Conservation (phyloP, 2,113 vertebrate genomes). For the Rallus limicola region DNA sequence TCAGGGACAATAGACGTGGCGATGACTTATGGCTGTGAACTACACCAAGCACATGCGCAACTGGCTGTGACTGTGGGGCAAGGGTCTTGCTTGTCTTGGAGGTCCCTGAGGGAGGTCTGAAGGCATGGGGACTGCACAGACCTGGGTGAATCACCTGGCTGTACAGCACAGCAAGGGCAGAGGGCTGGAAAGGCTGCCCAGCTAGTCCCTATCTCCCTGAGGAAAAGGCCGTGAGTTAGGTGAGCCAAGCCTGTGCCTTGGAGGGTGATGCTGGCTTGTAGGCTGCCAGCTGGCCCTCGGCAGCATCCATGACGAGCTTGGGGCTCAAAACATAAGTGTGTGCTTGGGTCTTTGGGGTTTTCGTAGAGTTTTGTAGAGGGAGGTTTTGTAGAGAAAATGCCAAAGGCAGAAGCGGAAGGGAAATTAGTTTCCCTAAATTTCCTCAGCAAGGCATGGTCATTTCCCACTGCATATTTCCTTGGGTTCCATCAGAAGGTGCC, state of each 20-base stretch:
- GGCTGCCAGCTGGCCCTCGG: not conserved
- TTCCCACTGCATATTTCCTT: not conserved
- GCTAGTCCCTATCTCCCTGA: not conserved
- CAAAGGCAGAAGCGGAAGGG: not conserved
- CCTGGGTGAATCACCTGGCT: not conserved
- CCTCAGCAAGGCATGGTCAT: not conserved
- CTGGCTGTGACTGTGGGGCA: not conserved
- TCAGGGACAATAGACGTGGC: not conserved
- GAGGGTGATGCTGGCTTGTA: not conserved
- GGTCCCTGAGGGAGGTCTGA: not conserved
- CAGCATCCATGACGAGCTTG: not conserved
- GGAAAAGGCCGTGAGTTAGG: not conserved
- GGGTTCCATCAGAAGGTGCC: not conserved
- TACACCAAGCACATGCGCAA: not conserved
- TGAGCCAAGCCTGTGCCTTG: not conserved
- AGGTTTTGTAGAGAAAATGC: not conserved
- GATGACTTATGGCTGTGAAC: not conserved
- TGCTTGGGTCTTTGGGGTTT: fast-evolving
- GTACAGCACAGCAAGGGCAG: not conserved
- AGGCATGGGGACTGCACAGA: not conserved
- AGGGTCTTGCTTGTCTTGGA: not conserved
- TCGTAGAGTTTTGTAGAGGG: not conserved
- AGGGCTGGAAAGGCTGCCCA: not conserved
- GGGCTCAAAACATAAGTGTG: not conserved
- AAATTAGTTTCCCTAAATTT: not conserved